Evolutionary conservation across 1,140 invertebrate species (phyloP).

Genomic region (Riptortus pedestris): DNA sequence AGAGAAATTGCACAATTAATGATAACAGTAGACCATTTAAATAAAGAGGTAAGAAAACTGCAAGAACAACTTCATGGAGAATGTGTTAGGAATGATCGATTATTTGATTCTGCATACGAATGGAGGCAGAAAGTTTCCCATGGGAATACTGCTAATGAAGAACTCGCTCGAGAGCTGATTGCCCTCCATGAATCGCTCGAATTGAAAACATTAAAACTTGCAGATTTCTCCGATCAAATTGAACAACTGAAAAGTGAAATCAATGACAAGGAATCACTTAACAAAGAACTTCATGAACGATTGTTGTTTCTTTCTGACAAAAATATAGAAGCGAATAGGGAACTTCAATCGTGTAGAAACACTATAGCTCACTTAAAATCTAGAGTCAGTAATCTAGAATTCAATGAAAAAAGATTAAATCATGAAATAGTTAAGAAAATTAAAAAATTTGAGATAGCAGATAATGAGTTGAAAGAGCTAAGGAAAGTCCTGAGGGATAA

Average conservation of each 20-base stretch:
- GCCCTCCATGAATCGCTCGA: not conserved
- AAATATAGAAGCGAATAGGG: not conserved
- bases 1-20: not conserved
- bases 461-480: not conserved
- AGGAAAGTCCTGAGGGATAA: not conserved
- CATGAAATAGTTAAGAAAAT: not conserved
- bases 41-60: not conserved
- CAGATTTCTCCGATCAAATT: not conserved
- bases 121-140: not conserved
- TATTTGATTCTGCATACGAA: not conserved
- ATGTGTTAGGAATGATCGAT: not conserved
- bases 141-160: constrained; percentile 1
- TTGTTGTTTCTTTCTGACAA: constrained; percentile 2
- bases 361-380: constrained; percentile 3
- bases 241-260: not conserved
- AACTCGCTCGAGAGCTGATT: not conserved
- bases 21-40: not conserved
- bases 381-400: not conserved
- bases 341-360: not conserved
- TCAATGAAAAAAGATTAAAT: not conserved
- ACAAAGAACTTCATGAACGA: not conserved
- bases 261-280: not conserved
- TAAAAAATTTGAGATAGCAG: not conserved
- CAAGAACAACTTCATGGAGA: not conserved
- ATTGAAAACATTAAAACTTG: not conserved